Percentiles rank a stretch among this genome's conserved stretches.
These are phyloP conservation scores for Tricholauxania praeusta DNA, from an alignment of 2,888 invertebrate species.

Conservation along the genomic window DNA sequence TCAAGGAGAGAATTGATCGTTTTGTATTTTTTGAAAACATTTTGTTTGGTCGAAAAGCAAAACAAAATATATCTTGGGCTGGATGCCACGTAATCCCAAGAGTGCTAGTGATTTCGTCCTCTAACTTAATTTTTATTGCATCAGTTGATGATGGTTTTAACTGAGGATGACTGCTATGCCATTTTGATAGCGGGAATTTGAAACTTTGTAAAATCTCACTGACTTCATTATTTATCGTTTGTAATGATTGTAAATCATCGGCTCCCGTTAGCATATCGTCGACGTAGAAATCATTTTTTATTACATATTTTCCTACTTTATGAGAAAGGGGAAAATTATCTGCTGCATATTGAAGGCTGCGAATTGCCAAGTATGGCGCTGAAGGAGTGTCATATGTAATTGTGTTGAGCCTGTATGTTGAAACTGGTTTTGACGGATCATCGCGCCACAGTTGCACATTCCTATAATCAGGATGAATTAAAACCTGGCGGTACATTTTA, in stretches of 20 bases:
- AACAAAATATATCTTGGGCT: conserved; percentile 15
- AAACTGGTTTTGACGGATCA: background rate
- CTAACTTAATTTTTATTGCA: conserved; percentile 8
- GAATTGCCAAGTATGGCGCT: conserved; percentile 16
- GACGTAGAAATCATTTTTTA: conserved; percentile 29
- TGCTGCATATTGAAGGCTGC: conserved; percentile 22
- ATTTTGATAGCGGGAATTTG: background rate
- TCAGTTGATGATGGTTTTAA: background rate
- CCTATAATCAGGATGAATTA: conserved; percentile 4
- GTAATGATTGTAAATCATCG: background rate
- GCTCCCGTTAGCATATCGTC: conserved; percentile 26
- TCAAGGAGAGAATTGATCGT: conserved; percentile 35
- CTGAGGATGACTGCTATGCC: conserved; percentile 12
- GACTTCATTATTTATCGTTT: background rate
- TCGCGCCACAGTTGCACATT: conserved; percentile 3
- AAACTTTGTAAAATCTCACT: conserved; percentile 2
- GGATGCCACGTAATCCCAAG: conserved; percentile 33
- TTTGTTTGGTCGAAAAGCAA: conserved; percentile 22
- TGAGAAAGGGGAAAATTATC: conserved; percentile 13
- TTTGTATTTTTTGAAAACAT: conserved; percentile 4
- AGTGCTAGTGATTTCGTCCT: conserved; percentile 13
- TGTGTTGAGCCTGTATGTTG: conserved; percentile 14
- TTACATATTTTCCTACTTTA: conserved; percentile 11
- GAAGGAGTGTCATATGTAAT: conserved; percentile 30
- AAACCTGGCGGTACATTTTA: conserved; percentile 28